Percentiles rank a stretch among this genome's conserved stretches.
Evolutionary conservation across 2,113 vertebrate genomes (phyloP).

Genomic region (Falcunculus frontatus): DNA sequence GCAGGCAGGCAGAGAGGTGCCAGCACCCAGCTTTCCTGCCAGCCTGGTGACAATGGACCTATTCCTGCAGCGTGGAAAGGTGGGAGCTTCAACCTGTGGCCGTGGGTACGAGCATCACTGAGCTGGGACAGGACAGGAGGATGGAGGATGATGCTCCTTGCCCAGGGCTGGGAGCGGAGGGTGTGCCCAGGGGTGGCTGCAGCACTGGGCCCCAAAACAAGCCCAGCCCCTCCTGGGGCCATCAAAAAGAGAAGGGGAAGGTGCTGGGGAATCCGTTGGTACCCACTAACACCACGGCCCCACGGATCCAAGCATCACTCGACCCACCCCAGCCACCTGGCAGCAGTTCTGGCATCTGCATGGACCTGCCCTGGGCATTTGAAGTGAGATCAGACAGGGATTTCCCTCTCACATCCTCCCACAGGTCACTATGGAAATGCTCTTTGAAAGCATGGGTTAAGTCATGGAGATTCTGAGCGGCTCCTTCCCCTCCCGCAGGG

Average conservation of each 20-base stretch:
- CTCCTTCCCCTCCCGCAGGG: rapidly evolving
- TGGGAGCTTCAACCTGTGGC: not conserved
- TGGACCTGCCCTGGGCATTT: not conserved
- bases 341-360: not conserved
- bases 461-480: not conserved
- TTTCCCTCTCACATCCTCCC: not conserved
- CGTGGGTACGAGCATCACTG: rapidly evolving
- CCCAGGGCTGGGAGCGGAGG: not conserved
- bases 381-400: not conserved
- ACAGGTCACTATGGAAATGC: not conserved
- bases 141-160: not conserved
- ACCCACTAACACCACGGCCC: not conserved
- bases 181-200: not conserved
- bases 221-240: no score
- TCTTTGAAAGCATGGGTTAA: not conserved
- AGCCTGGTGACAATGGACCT: not conserved
- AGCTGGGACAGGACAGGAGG: not conserved
- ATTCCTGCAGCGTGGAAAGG: not conserved
- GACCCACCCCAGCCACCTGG: not conserved
- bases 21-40: not conserved
- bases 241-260: not conserved
- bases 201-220: not conserved
- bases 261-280: not conserved
- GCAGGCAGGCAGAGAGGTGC: not conserved
- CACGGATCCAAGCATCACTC: rapidly evolving